Evolutionary conservation across 2,888 invertebrate genomes (phyloP), one percentile per base, ranked within the genome.

Genomic region (Lepidocyrtinus sp.): DNA sequence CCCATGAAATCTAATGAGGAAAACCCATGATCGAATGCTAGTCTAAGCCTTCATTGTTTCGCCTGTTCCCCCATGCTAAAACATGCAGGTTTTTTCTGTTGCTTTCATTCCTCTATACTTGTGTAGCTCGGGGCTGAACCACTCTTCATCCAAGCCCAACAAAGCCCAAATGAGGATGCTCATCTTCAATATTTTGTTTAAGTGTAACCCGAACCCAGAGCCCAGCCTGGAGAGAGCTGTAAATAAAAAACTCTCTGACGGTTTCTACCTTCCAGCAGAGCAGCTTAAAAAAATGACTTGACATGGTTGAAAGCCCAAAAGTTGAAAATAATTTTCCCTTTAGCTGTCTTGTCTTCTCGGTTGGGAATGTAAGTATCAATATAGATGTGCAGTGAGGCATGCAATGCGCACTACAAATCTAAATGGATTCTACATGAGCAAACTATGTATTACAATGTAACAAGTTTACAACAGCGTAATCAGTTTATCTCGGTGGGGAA

Each of bases 221-320:
- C 50, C 50, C 50, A 50, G 24, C 68, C 59, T 45, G 64, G 67
- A 78, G 68, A 78, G 68, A 67, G 63, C 50, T 27, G 69, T 79
- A 79, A 79, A 79, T 79, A 64, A 79, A 78, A 79, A 73, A 64
- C 27, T 24, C 22, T 50, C 74, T 80, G 79, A 74, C 74, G 69
- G 63, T 75, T 75, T 75, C 36, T 80, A 61, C 80, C 75, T 74
- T 80, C 80, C 80, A 80, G 70, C 75, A 26, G 74, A 74, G 69
- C 80, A 80, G 75, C 75, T 46, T 75, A 69, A n/a, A n/a, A n/a
- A n/a, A 59, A 7, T n/a, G 59, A 7, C 15, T 15, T 1, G 15
- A 25, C 63, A 25, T 17, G 12, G n/a, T 63, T 26, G 25, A 9
- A n/a, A 1, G 17, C 61, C 62, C n/a, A n/a, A n/a, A n/a, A n/a